Conservation (phyloP, 35 echinoderm and acorn worm genomes). For the Holothuria glaberrima region DNA sequence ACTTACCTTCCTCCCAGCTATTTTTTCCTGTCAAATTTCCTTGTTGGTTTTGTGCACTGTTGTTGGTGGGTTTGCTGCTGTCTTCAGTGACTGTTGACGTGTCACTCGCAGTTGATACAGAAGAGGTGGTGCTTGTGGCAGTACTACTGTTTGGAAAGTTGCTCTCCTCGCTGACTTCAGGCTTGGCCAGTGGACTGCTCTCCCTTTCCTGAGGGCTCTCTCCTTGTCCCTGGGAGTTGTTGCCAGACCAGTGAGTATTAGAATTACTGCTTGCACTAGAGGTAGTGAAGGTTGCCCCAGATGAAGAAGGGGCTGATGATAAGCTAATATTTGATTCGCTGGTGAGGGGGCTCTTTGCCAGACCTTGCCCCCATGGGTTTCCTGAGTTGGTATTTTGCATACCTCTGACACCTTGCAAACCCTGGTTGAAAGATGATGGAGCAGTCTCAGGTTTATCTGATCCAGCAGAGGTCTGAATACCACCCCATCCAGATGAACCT, state of each 20-base stretch:
- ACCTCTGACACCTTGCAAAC: constrained; percentile 35
- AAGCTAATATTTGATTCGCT: constrained; percentile 20
- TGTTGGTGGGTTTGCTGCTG: constrained; percentile 28
- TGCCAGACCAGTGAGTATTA: constrained; percentile 21
- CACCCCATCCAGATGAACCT: constrained; percentile 40
- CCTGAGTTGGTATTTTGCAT: constrained; percentile 50
- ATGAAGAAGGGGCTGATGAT: constrained; percentile 16
- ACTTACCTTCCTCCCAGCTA: constrained; percentile 20
- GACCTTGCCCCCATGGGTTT: constrained; percentile 47
- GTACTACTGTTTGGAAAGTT: neutral
- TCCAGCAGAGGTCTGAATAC: constrained; percentile 35
- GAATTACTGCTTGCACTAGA: constrained; percentile 23
- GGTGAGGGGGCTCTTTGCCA: neutral
- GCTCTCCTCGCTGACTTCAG: constrained; percentile 15
- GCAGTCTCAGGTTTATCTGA: constrained; percentile 18
- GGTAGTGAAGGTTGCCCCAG: constrained; percentile 40
- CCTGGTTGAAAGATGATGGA: constrained; percentile 43
- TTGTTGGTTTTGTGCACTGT: constrained; percentile 28
- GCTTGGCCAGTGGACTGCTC: neutral
- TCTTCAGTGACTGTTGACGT: neutral
- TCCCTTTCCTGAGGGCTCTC: constrained; percentile 7
- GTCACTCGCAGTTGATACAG: too few species aligned
- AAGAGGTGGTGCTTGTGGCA: constrained; percentile 25
- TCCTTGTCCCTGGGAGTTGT: constrained; percentile 24
- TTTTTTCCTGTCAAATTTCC: constrained; percentile 6